Conservation (phyloP, 1,140 invertebrate species). For the Grapholita molesta region DNA sequence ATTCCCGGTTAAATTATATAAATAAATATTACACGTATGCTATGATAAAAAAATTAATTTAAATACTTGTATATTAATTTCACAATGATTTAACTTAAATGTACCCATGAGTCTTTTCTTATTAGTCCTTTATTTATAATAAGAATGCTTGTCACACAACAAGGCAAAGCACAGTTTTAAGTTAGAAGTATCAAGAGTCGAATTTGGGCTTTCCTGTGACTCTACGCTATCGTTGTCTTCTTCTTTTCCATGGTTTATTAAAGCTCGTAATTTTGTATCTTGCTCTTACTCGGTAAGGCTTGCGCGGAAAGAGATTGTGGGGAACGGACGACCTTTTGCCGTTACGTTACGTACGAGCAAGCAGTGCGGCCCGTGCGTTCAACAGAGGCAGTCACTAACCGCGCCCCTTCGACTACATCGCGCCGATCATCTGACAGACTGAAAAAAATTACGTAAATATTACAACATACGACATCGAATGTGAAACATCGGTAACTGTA, state of each 20-base stretch:
- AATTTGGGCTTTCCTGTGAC: conserved; percentile 72
- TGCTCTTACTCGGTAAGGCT: conserved; percentile 65
- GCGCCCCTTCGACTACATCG: conserved; percentile 41
- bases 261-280: conserved; percentile 39
- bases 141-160: conserved; percentile 63
- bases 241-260: conserved; percentile 31
- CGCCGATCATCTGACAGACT: conserved; percentile 57
- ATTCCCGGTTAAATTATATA: too few species aligned
- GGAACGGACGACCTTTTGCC: conserved; percentile 76
- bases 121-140: too few species aligned
- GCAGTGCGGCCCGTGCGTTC: conserved; percentile 73
- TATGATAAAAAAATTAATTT: too few species aligned
- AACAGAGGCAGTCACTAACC: conserved; percentile 51
- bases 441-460: conserved; percentile 76
- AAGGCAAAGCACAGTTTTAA: conserved; percentile 67
- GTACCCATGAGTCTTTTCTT: too few species aligned
- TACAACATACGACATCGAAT: conserved; percentile 70
- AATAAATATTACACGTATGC: too few species aligned
- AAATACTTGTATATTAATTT: too few species aligned
- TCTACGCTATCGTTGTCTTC: conserved; percentile 46
- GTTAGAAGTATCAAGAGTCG: conserved; percentile 72
- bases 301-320: conserved; percentile 77
- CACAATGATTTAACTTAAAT: too few species aligned
- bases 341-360: conserved; percentile 68
- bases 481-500: conserved; percentile 55